Base-by-base conservation (phyloP, 2,797 vertebrate genomes). In the Hephaestus fuliginosus region DNA sequence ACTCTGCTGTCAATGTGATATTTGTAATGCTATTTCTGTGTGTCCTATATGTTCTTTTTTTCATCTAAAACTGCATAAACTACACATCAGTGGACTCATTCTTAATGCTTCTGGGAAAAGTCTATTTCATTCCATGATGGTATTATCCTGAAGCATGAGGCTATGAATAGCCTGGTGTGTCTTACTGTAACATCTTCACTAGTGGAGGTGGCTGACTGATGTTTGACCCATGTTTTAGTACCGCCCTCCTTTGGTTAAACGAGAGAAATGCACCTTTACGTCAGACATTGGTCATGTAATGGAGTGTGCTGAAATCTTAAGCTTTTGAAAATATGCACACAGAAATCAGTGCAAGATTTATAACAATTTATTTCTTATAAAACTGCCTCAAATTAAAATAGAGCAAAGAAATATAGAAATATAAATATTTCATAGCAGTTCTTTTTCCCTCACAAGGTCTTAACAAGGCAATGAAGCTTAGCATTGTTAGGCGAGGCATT, bases 311-410 rank as follows among this genome's bases (percentile, higher is more conserved):
- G n/a, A 52, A 36, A 20, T 56, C 14, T 52, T 18, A 6, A 25
- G 28, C 2, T 7, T 39, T 22, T 48, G 44, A 7, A 69, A 83
- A 81, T 63, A 56, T 49, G 20, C 58, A 87, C 49, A 80, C 76
- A 71, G 25, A 10, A 70, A 62, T 82, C 55, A 56, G 28, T 78
- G 51, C 70, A 84, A 84, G 83, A 85, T 90, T 89, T 89, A 86
- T 91, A 89, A 90, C 86, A 91, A 93, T 94, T 91, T 89, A 90
- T 92, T 93, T 91, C 66, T 90, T 93, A 91, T 56, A 93, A 93
- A 95, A 94, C 46, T 74, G 83, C 84, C 57, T 92, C 18, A 91
- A 95, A 92, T 83, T 82, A 91, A 92, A 93, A 91, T 81, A 88
- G 82, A 91, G 88, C 91, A 93, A 93, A 86, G 22, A 88, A 89